Base-by-base conservation (phyloP, 2,113 vertebrate species). In the Procapra przewalskii region DNA sequence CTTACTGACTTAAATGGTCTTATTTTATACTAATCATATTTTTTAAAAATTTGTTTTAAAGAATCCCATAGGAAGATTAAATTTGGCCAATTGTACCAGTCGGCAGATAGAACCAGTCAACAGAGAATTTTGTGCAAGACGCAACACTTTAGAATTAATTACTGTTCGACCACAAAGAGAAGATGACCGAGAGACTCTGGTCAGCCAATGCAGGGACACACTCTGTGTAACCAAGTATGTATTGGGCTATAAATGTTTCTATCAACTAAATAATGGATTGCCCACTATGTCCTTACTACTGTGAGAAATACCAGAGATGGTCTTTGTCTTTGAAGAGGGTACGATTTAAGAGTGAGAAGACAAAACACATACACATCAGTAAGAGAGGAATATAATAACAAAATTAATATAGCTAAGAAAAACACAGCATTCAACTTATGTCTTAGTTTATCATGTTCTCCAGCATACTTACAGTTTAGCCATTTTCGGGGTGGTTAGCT, bases 201-300 rank as follows among this genome's bases (percentile, higher is more conserved):
- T 99, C 97, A 99, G 99, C 97, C 99, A 99, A 29, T 99, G 99
- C 98, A 99, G 98, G 88, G 99, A 99, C 94, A 99, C 99, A 0
- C 99, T 99, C 94, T 99, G 99, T 98, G 99, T 99, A 96, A 99
- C 99, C 79, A 99, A 99, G 99, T 99, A 98, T 98, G 99, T 98
- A 81, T 59, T 6, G 40, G 4, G 36, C 67, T 23, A n/a, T 36
- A 25, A 12, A 11, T 79, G n/a, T 59, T 85, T 85, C 77, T 67
- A 0, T 57, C 52, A 59, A 3, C 71, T n/a, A 31, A 79, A 17
- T 59, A n/a, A 31, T 25, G 36, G 23, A 57, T 71, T 88, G 17
- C 40, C 23, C 27, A 5, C 14, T 64, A 25, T 90, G 8, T 89
- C 81, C 31, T 62, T 59, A 31, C 0, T 7, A 55, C 13, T 85